Conservation (phyloP, 2,888 invertebrate genomes). For the Psylliodes chrysocephalus region DNA sequence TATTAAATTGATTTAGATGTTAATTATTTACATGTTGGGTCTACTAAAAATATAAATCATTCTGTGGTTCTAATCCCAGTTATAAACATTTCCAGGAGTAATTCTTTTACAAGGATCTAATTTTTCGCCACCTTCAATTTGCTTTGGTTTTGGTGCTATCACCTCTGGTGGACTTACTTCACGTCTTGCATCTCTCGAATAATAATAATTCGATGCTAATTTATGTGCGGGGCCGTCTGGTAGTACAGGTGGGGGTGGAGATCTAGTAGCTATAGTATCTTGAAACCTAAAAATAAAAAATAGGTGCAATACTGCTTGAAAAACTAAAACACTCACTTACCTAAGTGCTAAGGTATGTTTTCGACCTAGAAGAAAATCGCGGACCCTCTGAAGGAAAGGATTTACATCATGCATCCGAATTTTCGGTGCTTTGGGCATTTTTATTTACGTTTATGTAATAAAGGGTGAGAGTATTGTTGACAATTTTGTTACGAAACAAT, state of each 20-base stretch:
- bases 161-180: conserved; percentile 77
- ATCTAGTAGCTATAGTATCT: conserved; percentile 74
- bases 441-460: too few relatives aligned
- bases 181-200: conserved; percentile 82
- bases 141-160: conserved; percentile 59
- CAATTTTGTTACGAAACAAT: neutral
- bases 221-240: conserved; percentile 86
- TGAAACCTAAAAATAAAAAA: conserved; percentile 65
- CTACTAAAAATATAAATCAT: neutral
- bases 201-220: conserved; percentile 86
- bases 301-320: neutral
- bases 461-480: too few relatives aligned
- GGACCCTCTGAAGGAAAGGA: conserved; percentile 70
- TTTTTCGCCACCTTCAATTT: conserved; percentile 45
- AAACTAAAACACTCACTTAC: conserved; percentile 55
- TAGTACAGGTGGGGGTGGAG: conserved; percentile 82
- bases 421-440: conserved; percentile 47
- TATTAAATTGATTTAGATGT: too few relatives aligned
- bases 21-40: neutral
- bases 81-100: conserved; percentile 51
- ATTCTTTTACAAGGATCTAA: conserved; percentile 39
- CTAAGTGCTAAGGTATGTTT: conserved; percentile 64
- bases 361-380: conserved; percentile 77
- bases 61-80: conserved; percentile 49
- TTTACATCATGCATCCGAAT: conserved; percentile 70